phyloP scores from a whole-genome alignment of 1,140 invertebrate genomes.

The Pectinophora gossypiella region DNA sequence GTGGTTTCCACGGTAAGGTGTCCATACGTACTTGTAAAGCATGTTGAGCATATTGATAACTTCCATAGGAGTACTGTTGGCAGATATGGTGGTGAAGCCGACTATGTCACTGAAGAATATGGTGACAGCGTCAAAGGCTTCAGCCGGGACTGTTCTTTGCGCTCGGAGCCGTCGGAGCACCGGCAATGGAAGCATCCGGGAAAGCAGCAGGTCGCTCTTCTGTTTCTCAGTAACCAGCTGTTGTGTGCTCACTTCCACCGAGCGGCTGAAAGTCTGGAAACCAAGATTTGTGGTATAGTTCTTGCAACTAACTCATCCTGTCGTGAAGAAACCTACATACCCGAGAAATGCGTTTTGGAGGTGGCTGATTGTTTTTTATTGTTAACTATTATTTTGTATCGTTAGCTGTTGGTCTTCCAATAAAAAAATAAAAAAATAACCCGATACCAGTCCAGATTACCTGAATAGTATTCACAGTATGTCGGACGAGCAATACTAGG shows the following conservation, averaged over 20 bases:
- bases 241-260: constrained; percentile 83
- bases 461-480: constrained; percentile 75
- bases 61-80: constrained; percentile 84
- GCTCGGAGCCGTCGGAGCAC: constrained; percentile 80
- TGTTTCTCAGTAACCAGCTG: constrained; percentile 85
- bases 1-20: too few species aligned
- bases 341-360: too few species aligned
- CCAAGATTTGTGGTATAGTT: not conserved
- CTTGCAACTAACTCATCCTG: too few species aligned
- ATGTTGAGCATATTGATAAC: constrained; percentile 74
- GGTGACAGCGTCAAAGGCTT: constrained; percentile 83
- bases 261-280: constrained; percentile 82
- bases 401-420: too few species aligned
- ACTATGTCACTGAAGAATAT: constrained; percentile 91
- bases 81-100: constrained; percentile 86
- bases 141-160: constrained; percentile 80
- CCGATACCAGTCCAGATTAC: too few species aligned
- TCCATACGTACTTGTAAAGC: constrained; percentile 55
- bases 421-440: too few species aligned
- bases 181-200: constrained; percentile 83
- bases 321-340: too few species aligned
- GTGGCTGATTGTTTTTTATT: too few species aligned
- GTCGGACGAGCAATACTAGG: constrained; percentile 70
- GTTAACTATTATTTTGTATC: too few species aligned
- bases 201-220: constrained; percentile 83